Base-by-base conservation (phyloP, 2,888 invertebrate species). In the Fabriciana adippe region DNA sequence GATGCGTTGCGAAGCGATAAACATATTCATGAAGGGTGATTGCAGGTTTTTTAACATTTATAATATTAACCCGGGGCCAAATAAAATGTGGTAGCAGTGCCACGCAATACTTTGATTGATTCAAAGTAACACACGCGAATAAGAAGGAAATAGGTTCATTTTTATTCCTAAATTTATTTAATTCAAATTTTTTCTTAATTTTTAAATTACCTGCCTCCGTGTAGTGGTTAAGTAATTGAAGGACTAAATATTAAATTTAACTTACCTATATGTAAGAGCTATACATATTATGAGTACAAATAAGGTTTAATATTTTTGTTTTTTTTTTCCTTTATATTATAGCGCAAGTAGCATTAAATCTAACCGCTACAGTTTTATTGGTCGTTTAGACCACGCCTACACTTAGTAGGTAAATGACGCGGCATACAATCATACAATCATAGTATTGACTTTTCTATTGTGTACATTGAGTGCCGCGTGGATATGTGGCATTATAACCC, bases 21-120 rank as follows among this genome's bases (percentile, higher is more conserved):
- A 81, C 73, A 78, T 81, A 84, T 85, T 84, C 81, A 81, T 80
- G 78, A 75, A 73, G 68, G 75, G 77, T 73, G 67, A 74, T 75
- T 74, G 73, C 67, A 55, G 70, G 72, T 72, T 68, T 67, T 68
- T 70, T 70, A 61, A 61, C 61, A 51, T 61, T 69, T 69, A 68
- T 68, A 60, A 72, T 61, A 66, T 57, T 61, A 68, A 64, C 74
- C 72, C 64, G 64, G 64, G 75, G 76, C 72, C 41, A 73, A 72
- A 72, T 68, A 69, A 74, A 75, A 73, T 74, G 64, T 70, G 71
- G 75, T 72, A 74, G 75, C 76, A 63, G 26, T 48, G 50, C 61
- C 61, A 61, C 61, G 61, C 61, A 51, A 61, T 45, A 45, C 53
- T 11, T 59, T 61, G 67, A 66, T 66, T 59, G 66, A 55, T 61